Base-by-base conservation (phyloP, 2,113 vertebrate genomes). In the Syngnathoides biaculeatus region DNA sequence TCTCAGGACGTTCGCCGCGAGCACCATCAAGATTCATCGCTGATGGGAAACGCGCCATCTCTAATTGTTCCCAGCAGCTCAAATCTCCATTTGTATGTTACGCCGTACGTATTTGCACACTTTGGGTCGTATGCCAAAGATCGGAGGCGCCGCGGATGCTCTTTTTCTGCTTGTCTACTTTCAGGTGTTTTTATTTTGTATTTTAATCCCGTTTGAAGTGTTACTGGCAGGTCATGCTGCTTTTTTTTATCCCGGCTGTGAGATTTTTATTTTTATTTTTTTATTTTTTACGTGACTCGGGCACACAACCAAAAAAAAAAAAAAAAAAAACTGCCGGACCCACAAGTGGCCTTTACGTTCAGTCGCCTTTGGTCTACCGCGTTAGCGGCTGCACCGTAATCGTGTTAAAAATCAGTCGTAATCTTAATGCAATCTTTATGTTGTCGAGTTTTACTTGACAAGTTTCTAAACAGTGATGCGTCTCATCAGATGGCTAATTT, bases 41-140 rank as follows among this genome's bases (percentile, higher is more conserved):
- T 60, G 27, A 65, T 64, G 60, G 71, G 66, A 76, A 80, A 63
- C 24, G 8, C 43, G 38, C 43, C 45, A 15, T 64, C 22, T 27
- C 27, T 35, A 13, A 24, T 43, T 58, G 20, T 47, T 62, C 19
- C 47, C 57, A 48, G 60, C 26, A 58, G n/a, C 20, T 45, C 45
- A 38, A 13, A 45, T 24, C 12, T 15, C 45, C 45, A 24, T 35
- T 35, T 65, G 20, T 42, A 2, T n/a, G 10, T 30, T 5, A 61
- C 65, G 74, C 73, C 75, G 27, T 68, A 48, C 75, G 27, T 68
- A 48, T 78, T 86, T 83, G 77, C 72, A 80, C 68, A 24, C n/a
- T n/a, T n/a, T 56, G 5, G 70, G 65, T 72, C 56, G 75, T 50
- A 45, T 52, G 60, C 61, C 75, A 78, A 84, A 82, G 59, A 64